Evolutionary conservation across 2,888 invertebrate genomes (phyloP).

Genomic region (Trachelus troglodyta): DNA sequence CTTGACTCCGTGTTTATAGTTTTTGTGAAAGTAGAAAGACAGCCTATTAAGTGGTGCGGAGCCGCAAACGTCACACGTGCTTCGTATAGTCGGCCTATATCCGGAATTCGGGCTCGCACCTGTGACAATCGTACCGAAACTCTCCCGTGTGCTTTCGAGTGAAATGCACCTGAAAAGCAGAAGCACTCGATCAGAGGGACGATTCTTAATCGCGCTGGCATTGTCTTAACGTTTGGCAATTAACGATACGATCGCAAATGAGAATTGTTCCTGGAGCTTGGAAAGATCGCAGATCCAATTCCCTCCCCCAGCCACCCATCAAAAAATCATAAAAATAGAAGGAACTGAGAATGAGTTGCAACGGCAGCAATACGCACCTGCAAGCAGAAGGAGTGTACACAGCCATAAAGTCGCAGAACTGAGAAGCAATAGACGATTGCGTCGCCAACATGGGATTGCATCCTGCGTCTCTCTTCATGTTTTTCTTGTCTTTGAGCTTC

Average conservation of each 20-base stretch:
- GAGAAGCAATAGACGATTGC: neutral
- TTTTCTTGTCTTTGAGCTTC: slow-evolving; percentile 13
- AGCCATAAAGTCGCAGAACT: slow-evolving; percentile 3
- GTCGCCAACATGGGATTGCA: slow-evolving; percentile 2
- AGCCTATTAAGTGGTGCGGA: neutral
- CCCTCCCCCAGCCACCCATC: too few relatives aligned
- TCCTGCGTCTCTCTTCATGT: slow-evolving; percentile 6
- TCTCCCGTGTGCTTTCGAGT: slow-evolving; percentile 10
- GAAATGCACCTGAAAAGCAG: slow-evolving; percentile 7
- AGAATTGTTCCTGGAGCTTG: too few relatives aligned
- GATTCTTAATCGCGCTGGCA: too few relatives aligned
- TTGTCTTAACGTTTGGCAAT: too few relatives aligned
- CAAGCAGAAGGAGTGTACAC: slow-evolving; percentile 12
- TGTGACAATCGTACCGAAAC: slow-evolving; percentile 21
- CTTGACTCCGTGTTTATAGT: slow-evolving; percentile 6
- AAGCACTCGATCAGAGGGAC: neutral
- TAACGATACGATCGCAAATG: too few relatives aligned
- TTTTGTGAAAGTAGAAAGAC: slow-evolving; percentile 12
- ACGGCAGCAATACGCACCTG: slow-evolving; percentile 6
- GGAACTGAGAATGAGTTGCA: too few relatives aligned
- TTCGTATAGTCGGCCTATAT: slow-evolving; percentile 24
- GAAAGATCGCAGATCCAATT: too few relatives aligned
- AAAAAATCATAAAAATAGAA: too few relatives aligned
- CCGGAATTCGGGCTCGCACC: slow-evolving; percentile 23
- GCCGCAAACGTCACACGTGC: slow-evolving; percentile 16